Base-by-base conservation (phyloP, 2,888 invertebrate genomes). In the Rhagonycha lutea region DNA sequence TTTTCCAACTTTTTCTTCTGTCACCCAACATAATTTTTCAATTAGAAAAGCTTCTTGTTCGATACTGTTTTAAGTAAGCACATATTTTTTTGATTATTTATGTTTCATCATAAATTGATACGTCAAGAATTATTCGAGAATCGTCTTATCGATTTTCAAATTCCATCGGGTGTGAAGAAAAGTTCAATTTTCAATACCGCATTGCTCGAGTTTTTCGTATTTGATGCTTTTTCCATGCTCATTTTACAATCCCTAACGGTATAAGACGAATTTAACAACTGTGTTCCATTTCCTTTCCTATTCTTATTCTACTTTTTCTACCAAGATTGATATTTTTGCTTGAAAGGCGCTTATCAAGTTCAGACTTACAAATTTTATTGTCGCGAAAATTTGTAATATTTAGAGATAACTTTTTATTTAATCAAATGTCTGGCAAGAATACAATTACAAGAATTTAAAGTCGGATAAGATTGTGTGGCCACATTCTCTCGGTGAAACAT, bases 371-470 rank as follows among this genome's bases (percentile, higher is more conserved):
- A 47, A 67, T 72, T 71, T 63, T 47, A 47, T 29, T 32, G 60
- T 65, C 65, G 47, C 26, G 47, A 65, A 63, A 71, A 63, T 71
- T 68, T 26, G 68, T 68, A 10, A 62, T 62, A 47, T 62, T 24
- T 18, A 12, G 11, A 18, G 14, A 24, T 24, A 62, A 65, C 63
- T 47, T 47, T 47, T 47, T 47, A 12, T 47, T 47, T 47, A n/a
- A 4, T n/a, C 32, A 72, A 72, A 72, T 72, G 75, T 63, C 68
- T 60, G 69, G 72, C 75, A 68, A 60, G 69, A 75, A 68, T 69
- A 69, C 28, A 77, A 79, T 81, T 79, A 76, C 82, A 80, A 83
- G 84, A 83, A 80, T 83, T 83, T 81, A 81, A 82, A 84, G 82
- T 83, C 8, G 82, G 83, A 84, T 83, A 83, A 82, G 83, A 83